These are phyloP conservation scores for Gambusia holbrooki DNA, from an alignment of 2,113 vertebrate genomes.

Conservation along the genomic window DNA sequence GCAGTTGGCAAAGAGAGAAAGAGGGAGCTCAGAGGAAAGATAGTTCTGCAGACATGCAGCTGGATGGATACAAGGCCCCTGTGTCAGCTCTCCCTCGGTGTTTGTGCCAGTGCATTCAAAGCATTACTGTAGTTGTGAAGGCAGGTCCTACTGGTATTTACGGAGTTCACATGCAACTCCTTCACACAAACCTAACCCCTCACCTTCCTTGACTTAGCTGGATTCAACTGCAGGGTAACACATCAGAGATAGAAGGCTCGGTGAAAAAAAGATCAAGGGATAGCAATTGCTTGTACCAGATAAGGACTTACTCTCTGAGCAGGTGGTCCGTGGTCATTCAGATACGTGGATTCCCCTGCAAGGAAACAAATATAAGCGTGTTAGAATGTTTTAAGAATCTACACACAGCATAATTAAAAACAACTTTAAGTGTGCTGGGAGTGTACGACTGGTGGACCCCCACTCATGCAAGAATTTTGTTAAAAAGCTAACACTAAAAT, in stretches of 20 bases:
- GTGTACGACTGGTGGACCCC: not conserved
- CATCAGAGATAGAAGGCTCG: constrained; percentile 21
- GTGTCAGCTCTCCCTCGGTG: constrained; percentile 47
- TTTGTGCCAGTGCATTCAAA: constrained; percentile 35
- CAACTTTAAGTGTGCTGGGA: not conserved
- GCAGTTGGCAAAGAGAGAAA: constrained; percentile 48
- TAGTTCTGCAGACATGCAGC: constrained; percentile 62
- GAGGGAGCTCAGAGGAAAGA: constrained; percentile 52
- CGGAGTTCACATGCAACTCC: constrained; percentile 47
- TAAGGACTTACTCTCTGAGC: constrained; percentile 85
- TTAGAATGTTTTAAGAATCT: constrained; percentile 1
- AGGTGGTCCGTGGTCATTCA: constrained; percentile 91
- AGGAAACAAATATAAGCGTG: constrained; percentile 26
- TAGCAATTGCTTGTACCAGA: not conserved
- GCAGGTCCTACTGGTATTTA: constrained; percentile 62
- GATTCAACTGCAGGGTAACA: constrained; percentile 24
- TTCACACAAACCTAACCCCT: constrained; percentile 61
- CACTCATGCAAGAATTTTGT: not conserved
- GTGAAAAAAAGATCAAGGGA: not conserved
- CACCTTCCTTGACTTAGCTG: constrained; percentile 42
- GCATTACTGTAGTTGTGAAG: constrained; percentile 66
- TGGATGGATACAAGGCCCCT: constrained; percentile 73
- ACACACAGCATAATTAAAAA: not conserved
- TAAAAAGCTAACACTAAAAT: not conserved
- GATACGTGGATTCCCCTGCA: constrained; percentile 92